Evolutionary conservation across 2,888 invertebrate genomes (phyloP).

Genomic region (Pristionchus entomophagus): DNA sequence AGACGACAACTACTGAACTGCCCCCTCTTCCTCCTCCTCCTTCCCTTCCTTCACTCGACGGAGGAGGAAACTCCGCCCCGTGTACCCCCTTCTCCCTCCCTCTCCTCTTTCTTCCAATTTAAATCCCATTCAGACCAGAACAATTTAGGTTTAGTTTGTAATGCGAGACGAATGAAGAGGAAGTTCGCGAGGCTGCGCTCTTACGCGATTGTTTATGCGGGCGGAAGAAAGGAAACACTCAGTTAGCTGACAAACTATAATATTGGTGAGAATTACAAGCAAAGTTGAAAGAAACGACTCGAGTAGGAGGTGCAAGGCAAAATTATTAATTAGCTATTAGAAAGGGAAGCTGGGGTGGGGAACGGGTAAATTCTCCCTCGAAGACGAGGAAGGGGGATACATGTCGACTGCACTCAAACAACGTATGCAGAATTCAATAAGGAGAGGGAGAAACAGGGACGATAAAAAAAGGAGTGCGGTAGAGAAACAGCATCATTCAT

Average conservation of each 20-base stretch:
- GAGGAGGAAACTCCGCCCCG: slow-evolving; percentile 22
- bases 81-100: slow-evolving; percentile 3
- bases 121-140: slow-evolving; percentile 47
- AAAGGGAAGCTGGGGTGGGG: background rate
- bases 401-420: slow-evolving; percentile 34
- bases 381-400: background rate
- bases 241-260: slow-evolving; percentile 10
- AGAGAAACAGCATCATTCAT: slow-evolving; percentile 36
- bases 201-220: slow-evolving; percentile 40
- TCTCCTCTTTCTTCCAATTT: slow-evolving; percentile 42
- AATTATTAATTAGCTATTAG: slow-evolving; percentile 29
- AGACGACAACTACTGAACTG: slow-evolving; percentile 3
- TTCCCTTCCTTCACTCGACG: slow-evolving; percentile 19
- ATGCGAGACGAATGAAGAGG: background rate
- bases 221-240: slow-evolving; percentile 16
- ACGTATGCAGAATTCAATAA: slow-evolving; percentile 29
- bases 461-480: slow-evolving; percentile 21
- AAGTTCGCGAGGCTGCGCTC: background rate
- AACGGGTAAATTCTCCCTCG: background rate
- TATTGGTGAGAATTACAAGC: slow-evolving; percentile 33
- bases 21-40: slow-evolving; percentile 22
- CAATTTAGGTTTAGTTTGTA: background rate
- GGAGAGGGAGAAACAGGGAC: background rate
- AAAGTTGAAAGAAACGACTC: slow-evolving; percentile 19
- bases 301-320: slow-evolving; percentile 35